phyloP scores from a whole-genome alignment of 2,888 invertebrate species.

The Pseudanteris insignis region DNA sequence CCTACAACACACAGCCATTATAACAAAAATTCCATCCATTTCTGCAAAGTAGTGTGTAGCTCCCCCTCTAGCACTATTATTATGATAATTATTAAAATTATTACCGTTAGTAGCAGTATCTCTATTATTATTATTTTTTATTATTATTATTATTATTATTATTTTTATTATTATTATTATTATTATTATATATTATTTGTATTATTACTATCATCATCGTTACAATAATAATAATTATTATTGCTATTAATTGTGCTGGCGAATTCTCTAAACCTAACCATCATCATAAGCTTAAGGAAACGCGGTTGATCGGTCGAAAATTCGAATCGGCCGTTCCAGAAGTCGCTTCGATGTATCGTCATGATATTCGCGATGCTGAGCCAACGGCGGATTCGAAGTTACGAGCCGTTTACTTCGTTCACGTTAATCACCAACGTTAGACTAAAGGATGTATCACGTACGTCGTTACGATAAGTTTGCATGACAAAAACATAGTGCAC shows the following conservation, averaged over 20 bases:
- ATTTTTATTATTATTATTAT: conserved; percentile 62
- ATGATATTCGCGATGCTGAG: no score
- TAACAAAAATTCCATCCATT: conserved; percentile 48
- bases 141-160: conserved; percentile 54
- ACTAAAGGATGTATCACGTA: conserved; percentile 25
- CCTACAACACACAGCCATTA: conserved; percentile 40
- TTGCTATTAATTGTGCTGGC: conserved; percentile 51
- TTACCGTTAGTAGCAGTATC: conserved; percentile 58
- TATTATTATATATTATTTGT: conserved; percentile 59
- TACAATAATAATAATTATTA: conserved; percentile 62
- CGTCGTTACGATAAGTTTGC: conserved; percentile 27
- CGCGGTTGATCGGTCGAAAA: no score
- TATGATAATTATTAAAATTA: conserved; percentile 52
- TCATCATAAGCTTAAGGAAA: no score
- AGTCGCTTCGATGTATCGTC: no score
- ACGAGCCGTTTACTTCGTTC: no score
- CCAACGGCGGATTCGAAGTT: no score
- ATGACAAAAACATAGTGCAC: conserved; percentile 22
- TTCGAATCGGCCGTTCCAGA: no score
- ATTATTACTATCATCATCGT: conserved; percentile 61
- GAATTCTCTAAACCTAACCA: conserved; percentile 23
- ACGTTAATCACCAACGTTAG: no score
- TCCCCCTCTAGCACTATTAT: conserved; percentile 50
- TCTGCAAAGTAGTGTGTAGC: conserved; percentile 57
- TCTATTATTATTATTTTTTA: conserved; percentile 60